Base-by-base conservation (phyloP, 2,113 vertebrate genomes). In the Alexandromys fortis region DNA sequence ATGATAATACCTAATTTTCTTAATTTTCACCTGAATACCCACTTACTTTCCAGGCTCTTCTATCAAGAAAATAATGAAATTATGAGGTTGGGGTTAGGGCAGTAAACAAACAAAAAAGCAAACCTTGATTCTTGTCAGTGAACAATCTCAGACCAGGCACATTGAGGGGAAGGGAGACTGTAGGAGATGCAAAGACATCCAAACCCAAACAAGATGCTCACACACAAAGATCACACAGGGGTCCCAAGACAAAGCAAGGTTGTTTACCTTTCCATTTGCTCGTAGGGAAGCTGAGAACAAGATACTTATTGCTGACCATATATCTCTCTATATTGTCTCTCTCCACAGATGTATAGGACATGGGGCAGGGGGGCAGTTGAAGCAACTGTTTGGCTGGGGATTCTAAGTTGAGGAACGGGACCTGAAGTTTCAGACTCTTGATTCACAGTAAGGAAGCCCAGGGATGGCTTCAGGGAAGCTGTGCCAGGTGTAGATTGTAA, bases 1-100 rank as follows among this genome's bases (percentile, higher is more conserved):
- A 92, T 92, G 58, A 67, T 45, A 83, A 96, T 92, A 85, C 10
- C 90, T 42, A 94, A 35, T 52, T 95, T 93, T 19, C 49, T 92
- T n/a, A 81, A 81, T 38, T 73, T 97, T 96, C 63, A 91, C 30
- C 65, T 79, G 42, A 38, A 79, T 14, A 73, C 19, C 22, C 21
- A 70, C 12, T 90, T 77, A 33, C 26, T 90, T 95, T 75, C 58
- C 55, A 93, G 63, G 65, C 83, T n/a, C 33, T 35, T 58, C 72
- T 58, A 94, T 65, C 73, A 89, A 70, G 67, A 79, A 91, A 77
- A 61, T 21, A 86, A 49, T 28, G 73, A 49, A 19, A 38, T 9
- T 77, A 49, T 82, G 79, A 91, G 26, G 49, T 2, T 42, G 35
- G 33, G 58, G 16, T 67, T 87, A 63, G 11, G 24, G 0, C 14